phyloP scores from a whole-genome alignment of 2,113 vertebrate species.

The Siniperca knerii region DNA sequence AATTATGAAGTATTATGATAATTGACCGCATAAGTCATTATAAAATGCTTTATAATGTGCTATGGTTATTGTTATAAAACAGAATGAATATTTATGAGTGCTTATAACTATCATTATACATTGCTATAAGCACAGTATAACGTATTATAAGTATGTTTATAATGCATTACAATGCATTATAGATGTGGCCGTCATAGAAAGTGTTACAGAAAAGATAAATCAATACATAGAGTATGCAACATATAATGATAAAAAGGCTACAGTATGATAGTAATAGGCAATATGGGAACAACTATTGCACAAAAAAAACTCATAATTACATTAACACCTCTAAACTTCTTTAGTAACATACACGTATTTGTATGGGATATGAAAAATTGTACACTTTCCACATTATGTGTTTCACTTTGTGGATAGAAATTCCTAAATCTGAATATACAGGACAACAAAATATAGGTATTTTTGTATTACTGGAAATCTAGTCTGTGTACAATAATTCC shows the following conservation, averaged over 20 bases:
- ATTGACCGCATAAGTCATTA: no score
- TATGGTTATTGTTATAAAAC: no score
- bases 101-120: no score
- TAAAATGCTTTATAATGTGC: no score
- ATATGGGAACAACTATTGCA: not conserved
- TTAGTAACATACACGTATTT: not conserved
- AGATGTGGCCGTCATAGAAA: no score
- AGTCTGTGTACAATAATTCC: not conserved
- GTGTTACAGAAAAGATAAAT: no score
- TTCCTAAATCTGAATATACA: not conserved
- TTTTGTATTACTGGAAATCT: conserved; percentile 2
- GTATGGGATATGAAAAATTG: not conserved
- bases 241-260: not conserved
- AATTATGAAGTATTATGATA: no score
- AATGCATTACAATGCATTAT: no score
- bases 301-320: conserved; percentile 2
- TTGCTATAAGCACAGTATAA: no score
- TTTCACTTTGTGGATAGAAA: conserved; percentile 2
- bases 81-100: no score
- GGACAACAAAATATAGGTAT: not conserved
- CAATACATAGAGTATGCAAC: not conserved
- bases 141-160: no score
- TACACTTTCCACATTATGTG: not conserved
- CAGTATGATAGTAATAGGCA: not conserved
- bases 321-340: not conserved